Base-by-base conservation (phyloP, 2,113 vertebrate species). In the Pungitius pungitius region DNA sequence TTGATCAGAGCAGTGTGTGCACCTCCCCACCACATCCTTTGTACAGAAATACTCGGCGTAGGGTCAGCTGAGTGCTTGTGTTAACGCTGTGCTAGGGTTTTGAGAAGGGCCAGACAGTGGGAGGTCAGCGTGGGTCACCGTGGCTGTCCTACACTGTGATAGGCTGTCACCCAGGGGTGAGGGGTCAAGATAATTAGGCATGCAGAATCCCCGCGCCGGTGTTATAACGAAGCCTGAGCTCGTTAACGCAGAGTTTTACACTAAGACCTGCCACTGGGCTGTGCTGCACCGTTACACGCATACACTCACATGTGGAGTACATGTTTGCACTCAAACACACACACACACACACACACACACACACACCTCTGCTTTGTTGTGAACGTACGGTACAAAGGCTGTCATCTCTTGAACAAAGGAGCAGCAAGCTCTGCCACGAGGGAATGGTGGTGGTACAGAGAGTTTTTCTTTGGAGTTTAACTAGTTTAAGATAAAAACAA, bases 81-180 rank as follows among this genome's bases (percentile, higher is more conserved):
- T 91, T 90, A 92, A 91, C 87, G 88, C 89, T 82, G 73, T 86
- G 87, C 84, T 89, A 87, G 87, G 89, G 82, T 88, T 90, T 82
- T 91, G 89, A 92, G 76, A n/a, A 91, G 90, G 82, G 84, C 79
- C 80, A 87, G 91, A 92, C 90, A 92, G 91, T 85, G 87, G 37
- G 84, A 84, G 91, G 90, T 92, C 88, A 87, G 79, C 58, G 10
- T 59, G 57, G 90, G 87, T 91, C 89, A 90, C 72, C 45, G 75
- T 90, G 88, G 90, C 90, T 92, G 90, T 92, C 91, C 91, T 87
- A 81, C 79, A 14, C 90, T 90, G 86, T 92, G 91, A 91, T 92
- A 92, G 91, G 90, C 91, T 92, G 91, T 92, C 91, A 92, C 91
- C 91, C 80, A 6, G 76, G 84, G 90, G 84, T 85, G 54, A 90